These are phyloP conservation scores for Parnassius orleans DNA, from an alignment of 2,888 invertebrate genomes.

Conservation along the genomic window DNA sequence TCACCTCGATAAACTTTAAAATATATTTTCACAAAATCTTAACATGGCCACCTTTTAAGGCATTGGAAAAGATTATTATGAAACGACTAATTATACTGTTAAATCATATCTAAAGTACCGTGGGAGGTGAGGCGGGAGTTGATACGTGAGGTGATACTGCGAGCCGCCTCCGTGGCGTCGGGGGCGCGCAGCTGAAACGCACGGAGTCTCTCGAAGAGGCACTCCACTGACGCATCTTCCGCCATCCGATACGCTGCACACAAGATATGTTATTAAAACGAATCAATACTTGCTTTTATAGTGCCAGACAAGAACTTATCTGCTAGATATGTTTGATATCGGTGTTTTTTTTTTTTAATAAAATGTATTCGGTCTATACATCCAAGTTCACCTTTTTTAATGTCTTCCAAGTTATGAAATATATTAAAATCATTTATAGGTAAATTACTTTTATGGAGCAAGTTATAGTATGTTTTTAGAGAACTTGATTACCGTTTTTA, in stretches of 20 bases:
- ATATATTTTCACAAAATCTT: too few species aligned
- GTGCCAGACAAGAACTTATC: too few species aligned
- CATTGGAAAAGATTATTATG: too few species aligned
- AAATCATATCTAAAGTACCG: conserved; percentile 42
- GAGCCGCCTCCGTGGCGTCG: conserved; percentile 66
- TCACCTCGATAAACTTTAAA: too few species aligned
- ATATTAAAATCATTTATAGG: too few species aligned
- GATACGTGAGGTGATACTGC: conserved; percentile 69
- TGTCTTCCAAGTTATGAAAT: neutral
- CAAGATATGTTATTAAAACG: neutral
- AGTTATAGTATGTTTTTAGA: too few species aligned
- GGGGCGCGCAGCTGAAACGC: conserved; percentile 68
- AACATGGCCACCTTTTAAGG: too few species aligned
- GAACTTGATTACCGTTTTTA: too few species aligned
- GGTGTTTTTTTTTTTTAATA: neutral
- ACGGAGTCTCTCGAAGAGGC: conserved; percentile 72
- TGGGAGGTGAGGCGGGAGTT: conserved; percentile 70
- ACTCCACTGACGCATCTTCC: conserved; percentile 67
- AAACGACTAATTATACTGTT: too few species aligned
- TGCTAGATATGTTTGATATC: too few species aligned
- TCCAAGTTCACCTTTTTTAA: neutral
- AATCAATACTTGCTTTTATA: conserved; percentile 7
- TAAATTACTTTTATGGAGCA: too few species aligned
- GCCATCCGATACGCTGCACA: conserved; percentile 69
- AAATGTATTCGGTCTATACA: neutral